Base-by-base conservation (phyloP, 1,140 invertebrate species). In the Glossosoma conforme region DNA sequence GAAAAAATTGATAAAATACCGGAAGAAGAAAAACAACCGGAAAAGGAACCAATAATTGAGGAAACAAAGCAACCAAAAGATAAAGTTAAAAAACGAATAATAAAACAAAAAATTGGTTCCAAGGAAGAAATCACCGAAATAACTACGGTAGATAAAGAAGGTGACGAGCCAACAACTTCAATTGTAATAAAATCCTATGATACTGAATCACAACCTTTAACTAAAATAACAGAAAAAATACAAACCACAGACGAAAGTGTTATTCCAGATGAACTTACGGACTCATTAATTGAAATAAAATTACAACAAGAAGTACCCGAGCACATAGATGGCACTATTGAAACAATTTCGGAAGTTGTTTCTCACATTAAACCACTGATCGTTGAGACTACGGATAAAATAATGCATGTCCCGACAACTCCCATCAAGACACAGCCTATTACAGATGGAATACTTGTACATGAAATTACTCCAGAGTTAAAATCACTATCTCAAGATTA, bases 141-240 rank as follows among this genome's bases (percentile, higher is more conserved):
- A 56, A 64, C 65, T 28, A 66, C 69, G 21, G 59, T 67, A 48
- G 67, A 69, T 61, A 66, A 72, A 53, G 63, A 69, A 52, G 65
- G 61, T 45, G 63, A 71, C 60, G 53, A 64, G 61, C 63, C 64
- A 10, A 33, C 60, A 60, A 67, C 58, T 18, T 62, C 60, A 19
- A 68, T 69, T 30, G 50, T 46, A 30, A 33, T 56, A 14, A 41
- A 52, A 30, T 52, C 54, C 18, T 52, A 52, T 36, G 49, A 56
- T 18, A 38, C 19, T 30, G 37, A 56, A 28, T 13, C 30, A 36
- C 2, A 11, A 18, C 8, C 19, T 22, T 6, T 11, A 13, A 9
- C 8, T n/a, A 15, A 42, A 42, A 10, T n/a, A 21, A 9, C 13
- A 22, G 8, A 21, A 15, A 21, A 10, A 40, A 20, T 32, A 13